Evolutionary conservation across 2,113 vertebrate genomes (phyloP).

Genomic region (Pelusios castaneus): DNA sequence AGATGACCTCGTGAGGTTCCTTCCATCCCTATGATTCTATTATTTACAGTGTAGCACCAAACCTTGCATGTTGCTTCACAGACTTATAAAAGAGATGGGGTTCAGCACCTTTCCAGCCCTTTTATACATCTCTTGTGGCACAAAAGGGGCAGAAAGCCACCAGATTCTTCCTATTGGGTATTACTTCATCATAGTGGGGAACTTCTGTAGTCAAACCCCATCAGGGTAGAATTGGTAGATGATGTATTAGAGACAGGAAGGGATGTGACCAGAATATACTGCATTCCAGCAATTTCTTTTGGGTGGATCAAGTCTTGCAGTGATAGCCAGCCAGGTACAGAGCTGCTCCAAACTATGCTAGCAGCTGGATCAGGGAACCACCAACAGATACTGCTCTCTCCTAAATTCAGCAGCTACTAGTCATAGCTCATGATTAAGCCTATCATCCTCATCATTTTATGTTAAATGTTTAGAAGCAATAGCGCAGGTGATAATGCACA

Average conservation of each 20-base stretch:
- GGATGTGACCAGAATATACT: background rate
- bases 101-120: background rate
- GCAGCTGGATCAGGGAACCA: background rate
- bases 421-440: background rate
- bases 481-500: fast-evolving
- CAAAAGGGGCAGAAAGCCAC: fast-evolving
- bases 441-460: fast-evolving
- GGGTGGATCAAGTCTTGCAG: background rate
- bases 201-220: background rate
- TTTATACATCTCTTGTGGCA: background rate
- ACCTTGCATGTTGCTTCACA: background rate
- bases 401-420: background rate
- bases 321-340: background rate
- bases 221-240: background rate
- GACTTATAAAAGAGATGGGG: background rate
- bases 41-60: background rate
- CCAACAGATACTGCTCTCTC: background rate
- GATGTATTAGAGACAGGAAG: background rate
- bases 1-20: too few species aligned
- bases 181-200: background rate
- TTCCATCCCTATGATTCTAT: too few species aligned
- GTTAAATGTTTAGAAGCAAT: background rate
- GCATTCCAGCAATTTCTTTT: background rate
- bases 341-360: background rate
- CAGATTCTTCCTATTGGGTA: background rate